Conservation (phyloP, 2,113 vertebrate species). For the Smithornis capensis region DNA sequence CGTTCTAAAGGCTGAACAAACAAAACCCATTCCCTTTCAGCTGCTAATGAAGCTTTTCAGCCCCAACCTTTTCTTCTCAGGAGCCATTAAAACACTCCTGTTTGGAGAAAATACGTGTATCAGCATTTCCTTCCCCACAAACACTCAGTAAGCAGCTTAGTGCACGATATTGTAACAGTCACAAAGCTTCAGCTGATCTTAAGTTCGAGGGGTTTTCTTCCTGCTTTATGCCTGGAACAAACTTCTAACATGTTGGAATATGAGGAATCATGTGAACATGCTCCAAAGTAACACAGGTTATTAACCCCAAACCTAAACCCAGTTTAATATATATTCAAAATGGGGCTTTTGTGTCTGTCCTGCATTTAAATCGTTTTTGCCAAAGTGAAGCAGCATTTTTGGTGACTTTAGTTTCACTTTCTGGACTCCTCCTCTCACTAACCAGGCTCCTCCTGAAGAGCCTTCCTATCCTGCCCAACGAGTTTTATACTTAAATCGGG, state of each 20-base stretch:
- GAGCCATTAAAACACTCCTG: background rate
- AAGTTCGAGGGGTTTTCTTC: background rate
- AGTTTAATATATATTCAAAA: background rate
- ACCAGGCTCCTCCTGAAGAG: background rate
- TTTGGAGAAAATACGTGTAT: background rate
- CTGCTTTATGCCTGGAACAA: background rate
- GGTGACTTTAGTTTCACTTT: constrained; percentile 50
- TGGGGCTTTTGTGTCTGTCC: background rate
- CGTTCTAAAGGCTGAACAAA: background rate
- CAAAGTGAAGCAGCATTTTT: constrained; percentile 22
- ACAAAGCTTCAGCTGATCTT: background rate
- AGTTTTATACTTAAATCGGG: background rate
- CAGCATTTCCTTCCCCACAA: background rate
- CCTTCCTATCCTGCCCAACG: background rate
- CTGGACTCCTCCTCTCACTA: background rate
- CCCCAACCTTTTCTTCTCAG: constrained; percentile 11
- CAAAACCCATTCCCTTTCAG: background rate
- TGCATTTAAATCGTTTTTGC: background rate
- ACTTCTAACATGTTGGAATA: background rate
- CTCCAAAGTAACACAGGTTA: background rate
- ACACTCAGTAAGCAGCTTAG: background rate
- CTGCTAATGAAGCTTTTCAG: background rate
- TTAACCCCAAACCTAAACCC: background rate
- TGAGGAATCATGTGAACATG: rapidly evolving
- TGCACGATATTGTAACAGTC: background rate